Evolutionary conservation across 1,140 invertebrate species (phyloP).

Genomic region (Melitaea cinxia): DNA sequence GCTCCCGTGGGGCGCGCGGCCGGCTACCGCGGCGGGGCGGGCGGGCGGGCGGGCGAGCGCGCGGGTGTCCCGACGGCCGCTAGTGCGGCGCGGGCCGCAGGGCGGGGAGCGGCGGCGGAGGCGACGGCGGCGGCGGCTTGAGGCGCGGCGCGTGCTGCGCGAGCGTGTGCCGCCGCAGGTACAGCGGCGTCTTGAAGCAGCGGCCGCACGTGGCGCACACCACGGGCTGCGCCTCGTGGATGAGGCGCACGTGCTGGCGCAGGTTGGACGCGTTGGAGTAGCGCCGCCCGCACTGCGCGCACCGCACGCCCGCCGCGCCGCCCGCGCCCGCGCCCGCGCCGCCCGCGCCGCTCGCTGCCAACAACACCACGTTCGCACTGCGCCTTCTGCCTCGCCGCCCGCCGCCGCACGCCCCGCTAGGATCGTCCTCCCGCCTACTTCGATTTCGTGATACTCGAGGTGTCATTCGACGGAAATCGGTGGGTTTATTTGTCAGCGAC

Average conservation of each 20-base stretch:
- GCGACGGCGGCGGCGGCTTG: conserved; percentile 59
- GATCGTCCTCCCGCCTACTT: conserved; percentile 1
- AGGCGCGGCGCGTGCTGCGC: conserved; percentile 73
- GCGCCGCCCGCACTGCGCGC: conserved; percentile 89
- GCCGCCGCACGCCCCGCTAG: conserved; percentile 30
- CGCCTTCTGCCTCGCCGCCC: conserved; percentile 47
- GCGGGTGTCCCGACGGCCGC: conserved; percentile 25
- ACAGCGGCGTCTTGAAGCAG: conserved; percentile 90
- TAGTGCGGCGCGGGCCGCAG: conserved; percentile 52
- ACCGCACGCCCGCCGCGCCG: conserved; percentile 51
- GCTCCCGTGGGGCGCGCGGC: background rate
- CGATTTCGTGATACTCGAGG: background rate
- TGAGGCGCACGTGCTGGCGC: conserved; percentile 90
- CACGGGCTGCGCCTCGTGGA: conserved; percentile 89
- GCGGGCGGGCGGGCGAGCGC: conserved; percentile 33
- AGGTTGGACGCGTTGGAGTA: conserved; percentile 91
- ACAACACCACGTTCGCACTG: conserved; percentile 73
- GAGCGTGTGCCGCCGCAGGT: conserved; percentile 86
- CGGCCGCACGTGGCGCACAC: conserved; percentile 88
- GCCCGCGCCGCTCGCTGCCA: conserved; percentile 62
- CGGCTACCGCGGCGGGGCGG: background rate
- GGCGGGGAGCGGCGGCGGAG: conserved; percentile 35
- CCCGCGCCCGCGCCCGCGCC: conserved; percentile 40
- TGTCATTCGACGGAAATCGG: no score
- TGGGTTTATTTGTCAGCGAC: no score